phyloP scores from a whole-genome alignment of 2,113 vertebrate genomes.

The Cyphomyrus discorhynchus region DNA sequence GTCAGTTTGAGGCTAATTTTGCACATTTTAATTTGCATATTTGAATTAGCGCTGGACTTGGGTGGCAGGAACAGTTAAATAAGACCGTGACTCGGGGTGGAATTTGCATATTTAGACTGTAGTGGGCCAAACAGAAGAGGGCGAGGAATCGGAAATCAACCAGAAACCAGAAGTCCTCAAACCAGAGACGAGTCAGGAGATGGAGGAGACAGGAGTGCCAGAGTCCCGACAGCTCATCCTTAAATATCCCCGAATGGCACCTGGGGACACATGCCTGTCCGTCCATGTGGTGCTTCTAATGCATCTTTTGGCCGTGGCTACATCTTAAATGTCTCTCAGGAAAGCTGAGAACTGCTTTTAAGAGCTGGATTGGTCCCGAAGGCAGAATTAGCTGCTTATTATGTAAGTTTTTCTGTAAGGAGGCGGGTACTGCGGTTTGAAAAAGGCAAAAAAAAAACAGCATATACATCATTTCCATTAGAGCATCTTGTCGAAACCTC shows the following conservation, averaged over 20 bases:
- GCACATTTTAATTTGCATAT: not conserved
- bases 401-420: conserved; percentile 40
- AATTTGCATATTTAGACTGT: not conserved
- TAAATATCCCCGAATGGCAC: not conserved
- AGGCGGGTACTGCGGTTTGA: conserved; percentile 13
- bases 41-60: not conserved
- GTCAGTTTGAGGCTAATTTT: not conserved
- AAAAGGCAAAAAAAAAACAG: conserved; percentile 24
- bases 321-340: not conserved
- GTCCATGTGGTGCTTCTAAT: not conserved
- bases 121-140: not conserved
- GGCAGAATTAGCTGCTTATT: conserved; percentile 27
- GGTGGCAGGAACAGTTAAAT: not conserved
- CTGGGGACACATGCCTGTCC: too few species aligned
- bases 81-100: not conserved
- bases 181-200: not conserved
- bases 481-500: conserved; percentile 31
- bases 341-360: not conserved
- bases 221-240: not conserved
- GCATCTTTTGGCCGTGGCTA: not conserved
- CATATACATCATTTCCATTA: conserved; percentile 36
- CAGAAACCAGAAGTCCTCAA: not conserved
- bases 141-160: not conserved
- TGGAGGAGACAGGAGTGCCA: not conserved
- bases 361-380: conserved; percentile 19